Conservation (phyloP, 2,888 invertebrate species). For the Trichogramma dendrolimi region DNA sequence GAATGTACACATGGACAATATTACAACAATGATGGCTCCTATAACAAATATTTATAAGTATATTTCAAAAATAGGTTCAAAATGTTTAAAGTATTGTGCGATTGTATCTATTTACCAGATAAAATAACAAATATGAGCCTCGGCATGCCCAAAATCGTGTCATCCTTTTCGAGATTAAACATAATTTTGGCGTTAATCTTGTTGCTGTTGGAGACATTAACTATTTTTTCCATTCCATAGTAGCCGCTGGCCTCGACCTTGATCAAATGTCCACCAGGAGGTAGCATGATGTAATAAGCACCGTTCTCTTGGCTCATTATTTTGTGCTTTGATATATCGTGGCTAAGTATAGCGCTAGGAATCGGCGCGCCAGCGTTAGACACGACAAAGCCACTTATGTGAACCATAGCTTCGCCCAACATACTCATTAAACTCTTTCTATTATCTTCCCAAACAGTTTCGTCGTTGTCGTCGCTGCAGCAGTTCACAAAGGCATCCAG, state of each 20-base stretch:
- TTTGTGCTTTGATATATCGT: slow-evolving; percentile 42
- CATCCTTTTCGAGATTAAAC: slow-evolving; percentile 65
- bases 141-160: slow-evolving; percentile 70
- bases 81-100: neutral
- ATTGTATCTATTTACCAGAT: slow-evolving; percentile 55
- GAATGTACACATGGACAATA: slow-evolving; percentile 52
- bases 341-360: slow-evolving; percentile 38
- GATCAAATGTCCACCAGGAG: slow-evolving; percentile 55
- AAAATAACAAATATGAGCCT: slow-evolving; percentile 71
- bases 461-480: slow-evolving; percentile 42
- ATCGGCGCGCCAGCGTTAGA: slow-evolving; percentile 42
- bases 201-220: slow-evolving; percentile 47
- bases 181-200: slow-evolving; percentile 51
- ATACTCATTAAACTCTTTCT: slow-evolving; percentile 41
- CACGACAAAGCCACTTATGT: slow-evolving; percentile 44
- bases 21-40: slow-evolving; percentile 56
- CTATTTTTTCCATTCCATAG: slow-evolving; percentile 55
- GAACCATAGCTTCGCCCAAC: slow-evolving; percentile 36
- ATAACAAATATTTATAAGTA: slow-evolving; percentile 33
- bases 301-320: slow-evolving; percentile 40
- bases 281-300: slow-evolving; percentile 45
- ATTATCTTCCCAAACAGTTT: slow-evolving; percentile 42
- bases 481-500: slow-evolving; percentile 47
- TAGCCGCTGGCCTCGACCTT: slow-evolving; percentile 61
- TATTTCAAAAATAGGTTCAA: neutral